These are phyloP conservation scores for Cuculus canorus DNA, from an alignment of 2,797 vertebrate genomes.

Conservation along the genomic window DNA sequence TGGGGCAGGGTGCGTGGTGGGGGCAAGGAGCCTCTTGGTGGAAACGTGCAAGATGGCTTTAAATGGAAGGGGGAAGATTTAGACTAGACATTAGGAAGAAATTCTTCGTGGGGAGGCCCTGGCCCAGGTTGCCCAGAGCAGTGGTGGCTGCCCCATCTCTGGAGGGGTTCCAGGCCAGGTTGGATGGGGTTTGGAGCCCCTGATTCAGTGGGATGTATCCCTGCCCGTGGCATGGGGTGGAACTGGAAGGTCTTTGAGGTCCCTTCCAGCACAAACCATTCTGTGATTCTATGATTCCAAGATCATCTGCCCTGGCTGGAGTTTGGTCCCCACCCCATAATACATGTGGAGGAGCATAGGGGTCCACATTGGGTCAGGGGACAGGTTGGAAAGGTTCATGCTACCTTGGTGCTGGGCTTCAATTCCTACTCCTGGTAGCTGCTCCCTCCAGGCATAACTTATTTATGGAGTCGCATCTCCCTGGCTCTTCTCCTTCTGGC, in stretches of 20 bases:
- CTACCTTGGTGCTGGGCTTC: neutral
- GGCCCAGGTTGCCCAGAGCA: no score
- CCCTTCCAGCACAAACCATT: no score
- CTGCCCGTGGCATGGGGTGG: no score
- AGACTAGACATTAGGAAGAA: no score
- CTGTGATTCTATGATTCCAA: no score
- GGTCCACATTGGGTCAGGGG: rapidly evolving
- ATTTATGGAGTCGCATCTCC: neutral
- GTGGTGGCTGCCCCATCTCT: no score
- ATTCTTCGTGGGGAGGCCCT: no score
- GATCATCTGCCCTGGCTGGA: rapidly evolving
- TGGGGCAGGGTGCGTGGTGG: rapidly evolving
- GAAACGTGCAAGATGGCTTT: rapidly evolving
- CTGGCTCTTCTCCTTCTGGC: neutral
- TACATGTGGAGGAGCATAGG: neutral
- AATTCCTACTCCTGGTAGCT: neutral
- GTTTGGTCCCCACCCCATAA: neutral
- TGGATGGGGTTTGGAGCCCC: no score
- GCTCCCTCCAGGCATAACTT: neutral
- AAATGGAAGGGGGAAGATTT: no score
- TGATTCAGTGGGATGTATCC: no score
- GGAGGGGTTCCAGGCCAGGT: no score
- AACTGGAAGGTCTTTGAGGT: no score
- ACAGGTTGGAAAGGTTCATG: neutral
- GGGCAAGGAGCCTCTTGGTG: rapidly evolving